phyloP scores from a whole-genome alignment of 1,140 invertebrate species.

The Teleogryllus occipitalis region DNA sequence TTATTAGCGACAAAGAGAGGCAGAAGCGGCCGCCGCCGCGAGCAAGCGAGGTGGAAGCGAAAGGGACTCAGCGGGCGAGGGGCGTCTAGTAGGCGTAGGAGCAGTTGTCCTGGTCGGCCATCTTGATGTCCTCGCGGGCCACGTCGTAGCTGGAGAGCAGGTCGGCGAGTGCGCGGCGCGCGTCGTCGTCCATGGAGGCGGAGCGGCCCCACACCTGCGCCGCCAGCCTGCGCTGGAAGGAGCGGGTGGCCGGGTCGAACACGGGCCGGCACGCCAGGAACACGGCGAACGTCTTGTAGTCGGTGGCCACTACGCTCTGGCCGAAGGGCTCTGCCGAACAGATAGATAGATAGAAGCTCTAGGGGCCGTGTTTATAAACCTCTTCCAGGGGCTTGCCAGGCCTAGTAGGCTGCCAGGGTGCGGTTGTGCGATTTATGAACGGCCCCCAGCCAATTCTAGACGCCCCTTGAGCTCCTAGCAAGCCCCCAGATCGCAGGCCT shows the following conservation, averaged over 20 bases:
- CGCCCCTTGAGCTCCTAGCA: no score
- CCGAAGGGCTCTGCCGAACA: background rate
- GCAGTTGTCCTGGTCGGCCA: constrained; percentile 15
- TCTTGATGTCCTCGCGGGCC: constrained; percentile 7
- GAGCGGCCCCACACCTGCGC: background rate
- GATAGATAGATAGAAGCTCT: no score
- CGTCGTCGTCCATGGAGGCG: constrained; percentile 7
- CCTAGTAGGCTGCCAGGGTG: no score
- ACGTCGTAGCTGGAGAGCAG: constrained; percentile 19
- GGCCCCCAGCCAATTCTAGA: no score
- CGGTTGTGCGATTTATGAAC: no score
- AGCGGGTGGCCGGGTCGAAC: constrained; percentile 14
- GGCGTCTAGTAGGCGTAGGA: background rate
- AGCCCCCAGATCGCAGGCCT: no score
- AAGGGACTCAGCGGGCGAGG: background rate
- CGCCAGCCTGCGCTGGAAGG: constrained; percentile 8
- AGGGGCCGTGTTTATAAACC: no score
- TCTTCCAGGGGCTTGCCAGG: no score
- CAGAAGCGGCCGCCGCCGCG: no score
- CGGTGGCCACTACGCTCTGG: constrained; percentile 15
- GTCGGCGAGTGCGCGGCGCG: constrained; percentile 7
- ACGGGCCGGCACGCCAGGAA: constrained; percentile 20
- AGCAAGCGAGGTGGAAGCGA: background rate
- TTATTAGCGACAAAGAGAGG: no score
- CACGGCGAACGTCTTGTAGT: constrained; percentile 21